phyloP scores from a whole-genome alignment of 2,888 invertebrate species.

The Cryptus viduatorius region DNA sequence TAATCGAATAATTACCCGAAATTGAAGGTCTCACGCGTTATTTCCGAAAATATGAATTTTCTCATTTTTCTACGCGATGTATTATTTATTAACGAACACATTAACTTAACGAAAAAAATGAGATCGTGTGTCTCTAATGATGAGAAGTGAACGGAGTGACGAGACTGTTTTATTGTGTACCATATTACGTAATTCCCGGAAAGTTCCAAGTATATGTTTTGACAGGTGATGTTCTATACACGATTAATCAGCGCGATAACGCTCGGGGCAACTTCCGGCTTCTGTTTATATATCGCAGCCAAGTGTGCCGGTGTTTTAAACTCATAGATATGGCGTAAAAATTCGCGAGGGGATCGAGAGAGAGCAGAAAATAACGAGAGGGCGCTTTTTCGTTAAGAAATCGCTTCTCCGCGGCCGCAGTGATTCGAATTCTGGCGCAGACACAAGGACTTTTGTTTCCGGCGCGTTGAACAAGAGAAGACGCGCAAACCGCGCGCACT shows the following conservation, averaged over 20 bases:
- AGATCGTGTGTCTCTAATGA: slow-evolving; percentile 14
- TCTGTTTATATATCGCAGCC: background rate
- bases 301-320: too few relatives aligned
- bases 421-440: slow-evolving; percentile 43
- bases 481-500: slow-evolving; percentile 10
- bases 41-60: too few relatives aligned
- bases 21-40: too few relatives aligned
- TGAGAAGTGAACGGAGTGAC: background rate
- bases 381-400: slow-evolving; percentile 29
- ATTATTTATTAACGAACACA: background rate
- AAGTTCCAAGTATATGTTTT: slow-evolving; percentile 24
- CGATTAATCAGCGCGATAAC: slow-evolving; percentile 42
- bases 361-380: background rate
- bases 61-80: too few relatives aligned
- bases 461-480: slow-evolving; percentile 11
- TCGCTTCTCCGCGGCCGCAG: slow-evolving; percentile 3
- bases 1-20: background rate
- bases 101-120: background rate
- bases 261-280: slow-evolving; percentile 12
- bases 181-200: slow-evolving; percentile 10
- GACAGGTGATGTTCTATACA: slow-evolving; percentile 29
- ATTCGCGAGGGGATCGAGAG: background rate
- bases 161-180: background rate
- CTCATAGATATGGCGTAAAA: background rate
- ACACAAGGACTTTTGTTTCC: slow-evolving; percentile 38